phyloP scores from a whole-genome alignment of 2,797 vertebrate species.

The Carcharodon carcharias region DNA sequence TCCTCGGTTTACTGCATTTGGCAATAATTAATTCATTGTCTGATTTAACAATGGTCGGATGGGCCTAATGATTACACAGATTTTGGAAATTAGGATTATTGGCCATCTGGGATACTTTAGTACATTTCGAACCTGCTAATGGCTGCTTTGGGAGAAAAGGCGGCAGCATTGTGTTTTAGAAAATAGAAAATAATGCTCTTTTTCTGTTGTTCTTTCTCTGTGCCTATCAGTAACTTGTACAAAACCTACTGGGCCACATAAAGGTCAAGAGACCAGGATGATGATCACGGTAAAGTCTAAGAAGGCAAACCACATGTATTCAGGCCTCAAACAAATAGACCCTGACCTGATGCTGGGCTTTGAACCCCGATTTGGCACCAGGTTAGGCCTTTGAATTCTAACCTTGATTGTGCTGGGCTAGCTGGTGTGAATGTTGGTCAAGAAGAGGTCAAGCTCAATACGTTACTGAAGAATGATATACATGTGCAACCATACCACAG shows the following conservation, averaged over 20 bases:
- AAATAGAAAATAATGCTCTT: background rate
- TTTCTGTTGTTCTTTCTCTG: too few species aligned
- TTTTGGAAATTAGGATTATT: conserved; percentile 6
- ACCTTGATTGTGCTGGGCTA: background rate
- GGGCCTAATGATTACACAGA: conserved; percentile 5
- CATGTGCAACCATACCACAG: background rate
- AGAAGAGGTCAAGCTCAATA: background rate
- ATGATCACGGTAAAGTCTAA: background rate
- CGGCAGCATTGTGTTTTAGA: background rate
- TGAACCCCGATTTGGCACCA: background rate
- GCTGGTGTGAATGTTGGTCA: background rate
- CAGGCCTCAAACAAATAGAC: background rate
- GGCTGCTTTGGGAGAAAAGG: background rate
- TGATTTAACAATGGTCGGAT: background rate
- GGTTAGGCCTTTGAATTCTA: background rate
- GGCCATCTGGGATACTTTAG: background rate
- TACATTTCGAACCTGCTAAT: background rate
- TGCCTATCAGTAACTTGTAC: background rate
- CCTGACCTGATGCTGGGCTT: background rate
- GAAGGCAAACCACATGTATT: background rate
- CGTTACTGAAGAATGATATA: background rate
- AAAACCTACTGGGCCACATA: background rate
- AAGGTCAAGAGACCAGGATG: background rate
- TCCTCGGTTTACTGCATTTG: background rate
- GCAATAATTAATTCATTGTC: conserved; percentile 31